phyloP scores from a whole-genome alignment of 1,140 invertebrate genomes.

The Nasonia longicornis region DNA sequence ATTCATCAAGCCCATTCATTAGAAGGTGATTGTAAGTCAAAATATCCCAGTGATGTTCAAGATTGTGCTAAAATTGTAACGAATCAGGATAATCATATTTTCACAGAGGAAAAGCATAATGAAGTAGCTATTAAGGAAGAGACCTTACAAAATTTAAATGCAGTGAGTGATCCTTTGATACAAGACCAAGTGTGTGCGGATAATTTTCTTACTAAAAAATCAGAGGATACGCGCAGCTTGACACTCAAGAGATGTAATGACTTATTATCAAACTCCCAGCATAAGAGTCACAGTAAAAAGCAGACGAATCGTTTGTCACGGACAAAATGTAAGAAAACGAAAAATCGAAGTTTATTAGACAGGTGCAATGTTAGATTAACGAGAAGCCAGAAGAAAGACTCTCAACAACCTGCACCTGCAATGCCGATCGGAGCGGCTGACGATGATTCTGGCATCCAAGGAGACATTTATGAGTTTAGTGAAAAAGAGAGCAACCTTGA shows the following conservation, averaged over 20 bases:
- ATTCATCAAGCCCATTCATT: conserved; percentile 38
- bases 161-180: conserved; percentile 44
- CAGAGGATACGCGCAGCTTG: conserved; percentile 59
- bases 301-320: conserved; percentile 61
- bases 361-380: conserved; percentile 60
- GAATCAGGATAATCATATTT: conserved; percentile 43
- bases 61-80: conserved; percentile 38
- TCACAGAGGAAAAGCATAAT: conserved; percentile 41
- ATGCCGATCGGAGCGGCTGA: conserved; percentile 59
- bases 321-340: conserved; percentile 53
- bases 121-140: conserved; percentile 28
- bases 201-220: conserved; percentile 48
- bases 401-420: conserved; percentile 53
- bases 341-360: conserved; percentile 36
- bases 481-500: conserved; percentile 66
- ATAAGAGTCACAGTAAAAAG: conserved; percentile 63
- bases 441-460: conserved; percentile 67
- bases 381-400: conserved; percentile 61
- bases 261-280: conserved; percentile 63
- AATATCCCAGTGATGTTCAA: conserved; percentile 43
- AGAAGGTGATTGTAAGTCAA: conserved; percentile 39
- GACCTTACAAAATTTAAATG: conserved; percentile 33
- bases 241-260: conserved; percentile 60
- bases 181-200: conserved; percentile 26
- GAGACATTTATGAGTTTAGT: conserved; percentile 67